Evolutionary conservation across 2,888 invertebrate species (phyloP), one percentile per base, ranked within the genome.

Genomic region (Caenorhabditis panamensis): DNA sequence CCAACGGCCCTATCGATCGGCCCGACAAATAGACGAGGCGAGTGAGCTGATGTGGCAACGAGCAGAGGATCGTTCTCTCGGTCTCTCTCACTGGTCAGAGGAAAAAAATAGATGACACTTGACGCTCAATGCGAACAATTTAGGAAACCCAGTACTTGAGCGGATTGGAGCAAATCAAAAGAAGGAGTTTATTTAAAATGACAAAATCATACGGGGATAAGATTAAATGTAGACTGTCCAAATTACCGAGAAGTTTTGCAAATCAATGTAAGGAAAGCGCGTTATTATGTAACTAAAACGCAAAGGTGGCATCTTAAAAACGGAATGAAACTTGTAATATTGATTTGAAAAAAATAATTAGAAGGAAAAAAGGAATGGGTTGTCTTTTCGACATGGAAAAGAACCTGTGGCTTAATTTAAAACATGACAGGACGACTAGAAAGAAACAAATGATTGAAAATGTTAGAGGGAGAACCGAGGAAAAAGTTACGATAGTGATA

Each of bases 31-130:
- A 75, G 61, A 75, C 54, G 41, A 63, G 49, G 41, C n/a, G 28
- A 41, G 66, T 47, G 75, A 75, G 75, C 75, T 75, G 66, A 18
- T 16, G 75, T 75, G 75, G 66, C 75, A 67, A 75, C 75, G 72
- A 44, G 13, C 53, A 75, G 75, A 66, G 66, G 67, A 75, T 66
- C 53, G 75, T 75, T 59, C 66, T 18, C 8, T 4, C 64, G 67
- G 67, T 66, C 53, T 66, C 67, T 59, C 66, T 18, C 8, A 13
- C 64, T 47, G 61, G 66, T 61, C 66, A 75, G 75, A 66, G 73
- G 67, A 75, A 73, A 73, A 75, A 75, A 75, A 59, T 59, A 66
- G 53, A 51, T 61, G 58, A 66, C 66, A 67, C 41, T 61, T 51
- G 37, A 53, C 73, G 64, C 63, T 49, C 20, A n/a, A 66, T 9